A percentile compares a stretch with the other conserved stretches of the same genome.
Evolutionary conservation across 2,888 invertebrate species (phyloP).

Genomic region (Drosophila suboccidentalis): DNA sequence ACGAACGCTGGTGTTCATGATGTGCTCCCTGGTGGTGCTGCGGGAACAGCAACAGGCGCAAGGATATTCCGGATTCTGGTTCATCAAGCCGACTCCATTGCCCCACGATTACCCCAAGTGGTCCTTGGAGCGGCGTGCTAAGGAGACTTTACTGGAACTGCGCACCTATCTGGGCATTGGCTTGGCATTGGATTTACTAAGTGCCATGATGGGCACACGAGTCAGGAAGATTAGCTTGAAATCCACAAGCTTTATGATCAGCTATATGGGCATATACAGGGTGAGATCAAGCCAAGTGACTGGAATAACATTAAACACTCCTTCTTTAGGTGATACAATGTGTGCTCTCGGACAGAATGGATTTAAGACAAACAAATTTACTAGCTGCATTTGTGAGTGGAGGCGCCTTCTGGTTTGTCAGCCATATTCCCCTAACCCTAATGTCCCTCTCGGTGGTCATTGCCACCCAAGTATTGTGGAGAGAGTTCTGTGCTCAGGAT

Average conservation of each 20-base stretch:
- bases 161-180: conserved; percentile 56
- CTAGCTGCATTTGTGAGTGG: conserved; percentile 65
- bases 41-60: conserved; percentile 43
- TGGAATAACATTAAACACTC: not conserved
- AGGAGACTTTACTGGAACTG: conserved; percentile 40
- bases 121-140: conserved; percentile 17
- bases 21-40: conserved; percentile 54
- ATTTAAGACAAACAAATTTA: conserved; percentile 9
- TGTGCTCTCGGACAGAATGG: conserved; percentile 23
- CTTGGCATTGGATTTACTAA: conserved; percentile 52
- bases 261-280: conserved; percentile 60
- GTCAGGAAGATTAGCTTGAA: conserved; percentile 33
- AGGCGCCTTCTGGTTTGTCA: conserved; percentile 37
- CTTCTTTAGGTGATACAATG: conserved; percentile 46
- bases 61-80: conserved; percentile 62
- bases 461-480: conserved; percentile 62
- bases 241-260: conserved; percentile 50
- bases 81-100: conserved; percentile 51
- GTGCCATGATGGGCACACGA: conserved; percentile 14
- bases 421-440: conserved; percentile 40
- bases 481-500: conserved; percentile 36
- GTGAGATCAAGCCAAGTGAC: conserved; percentile 11
- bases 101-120: conserved; percentile 34
- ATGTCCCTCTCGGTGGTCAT: conserved; percentile 56
- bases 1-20: conserved; percentile 67